Evolutionary conservation across 1,140 invertebrate genomes (phyloP).

Genomic region (Diorhabda elongata): DNA sequence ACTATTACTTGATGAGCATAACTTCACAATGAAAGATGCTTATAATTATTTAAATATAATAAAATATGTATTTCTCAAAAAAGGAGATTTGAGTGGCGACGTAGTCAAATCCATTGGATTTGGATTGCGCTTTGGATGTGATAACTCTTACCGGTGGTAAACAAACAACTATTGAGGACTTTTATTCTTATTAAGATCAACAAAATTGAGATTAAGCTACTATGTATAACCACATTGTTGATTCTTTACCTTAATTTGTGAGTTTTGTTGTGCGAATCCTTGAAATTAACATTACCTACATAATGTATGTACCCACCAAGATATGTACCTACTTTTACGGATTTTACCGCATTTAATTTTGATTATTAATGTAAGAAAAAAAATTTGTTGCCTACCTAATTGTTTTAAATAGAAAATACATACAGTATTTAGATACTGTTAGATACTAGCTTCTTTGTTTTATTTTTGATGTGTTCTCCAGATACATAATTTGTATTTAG

Average conservation of each 20-base stretch:
- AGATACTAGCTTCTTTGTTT: too few relatives aligned
- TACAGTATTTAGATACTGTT: too few relatives aligned
- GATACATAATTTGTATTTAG: too few relatives aligned
- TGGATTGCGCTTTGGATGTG: conserved; percentile 11
- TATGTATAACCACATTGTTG: conserved; percentile 3
- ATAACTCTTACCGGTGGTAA: background rate
- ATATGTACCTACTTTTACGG: too few relatives aligned
- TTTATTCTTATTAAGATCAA: conserved; percentile 2
- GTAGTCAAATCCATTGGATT: conserved; percentile 9
- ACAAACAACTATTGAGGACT: background rate
- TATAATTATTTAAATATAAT: conserved; percentile 10
- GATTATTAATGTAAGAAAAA: too few relatives aligned
- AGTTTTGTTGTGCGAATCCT: too few relatives aligned
- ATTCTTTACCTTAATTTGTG: background rate
- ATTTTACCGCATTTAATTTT: too few relatives aligned
- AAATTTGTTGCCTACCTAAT: too few relatives aligned
- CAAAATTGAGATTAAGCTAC: conserved; percentile 7
- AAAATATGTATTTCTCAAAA: conserved; percentile 13
- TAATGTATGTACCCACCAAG: too few relatives aligned
- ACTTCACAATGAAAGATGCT: background rate
- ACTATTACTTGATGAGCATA: background rate
- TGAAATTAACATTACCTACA: too few relatives aligned
- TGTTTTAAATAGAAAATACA: too few relatives aligned
- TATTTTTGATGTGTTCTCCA: too few relatives aligned
- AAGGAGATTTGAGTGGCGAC: background rate